A percentile compares a stretch with the other conserved stretches of the same genome.
These are phyloP conservation scores for Colaptes auratus DNA, from an alignment of 2,113 vertebrate species.

Conservation along the genomic window DNA sequence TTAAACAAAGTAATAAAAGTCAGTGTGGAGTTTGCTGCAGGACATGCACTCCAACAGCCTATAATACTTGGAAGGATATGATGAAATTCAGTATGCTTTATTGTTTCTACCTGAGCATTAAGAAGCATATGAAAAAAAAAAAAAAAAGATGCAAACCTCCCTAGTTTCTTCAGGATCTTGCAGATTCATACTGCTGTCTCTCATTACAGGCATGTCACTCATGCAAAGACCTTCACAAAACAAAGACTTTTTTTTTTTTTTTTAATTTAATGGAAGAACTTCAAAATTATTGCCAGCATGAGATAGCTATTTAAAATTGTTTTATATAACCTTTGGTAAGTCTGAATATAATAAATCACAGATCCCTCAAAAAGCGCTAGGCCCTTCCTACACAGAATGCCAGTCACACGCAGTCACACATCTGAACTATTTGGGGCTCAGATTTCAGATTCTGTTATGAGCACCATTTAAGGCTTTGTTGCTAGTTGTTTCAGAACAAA, in stretches of 20 bases:
- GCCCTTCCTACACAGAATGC: neutral
- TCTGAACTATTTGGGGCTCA: neutral
- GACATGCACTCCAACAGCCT: neutral
- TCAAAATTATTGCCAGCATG: neutral
- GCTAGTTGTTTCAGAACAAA: conserved; percentile 3
- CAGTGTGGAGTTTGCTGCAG: neutral
- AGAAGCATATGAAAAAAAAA: neutral
- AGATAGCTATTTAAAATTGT: neutral
- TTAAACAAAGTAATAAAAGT: conserved; percentile 33
- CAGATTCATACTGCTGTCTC: neutral
- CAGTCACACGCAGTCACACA: neutral
- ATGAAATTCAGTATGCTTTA: neutral
- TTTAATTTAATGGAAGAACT: neutral
- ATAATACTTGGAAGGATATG: neutral
- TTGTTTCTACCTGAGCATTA: neutral
- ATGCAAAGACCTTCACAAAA: neutral
- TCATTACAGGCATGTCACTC: neutral
- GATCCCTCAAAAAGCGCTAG: neutral
- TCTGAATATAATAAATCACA: neutral
- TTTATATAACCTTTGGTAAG: neutral
- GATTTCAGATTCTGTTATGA: neutral
- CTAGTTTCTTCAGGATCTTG: neutral
- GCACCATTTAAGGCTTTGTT: conserved; percentile 10
- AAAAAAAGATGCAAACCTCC: neutral
- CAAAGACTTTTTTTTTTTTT: neutral